phyloP scores from a whole-genome alignment of 2,113 vertebrate species.

The Heterocephalus glaber region DNA sequence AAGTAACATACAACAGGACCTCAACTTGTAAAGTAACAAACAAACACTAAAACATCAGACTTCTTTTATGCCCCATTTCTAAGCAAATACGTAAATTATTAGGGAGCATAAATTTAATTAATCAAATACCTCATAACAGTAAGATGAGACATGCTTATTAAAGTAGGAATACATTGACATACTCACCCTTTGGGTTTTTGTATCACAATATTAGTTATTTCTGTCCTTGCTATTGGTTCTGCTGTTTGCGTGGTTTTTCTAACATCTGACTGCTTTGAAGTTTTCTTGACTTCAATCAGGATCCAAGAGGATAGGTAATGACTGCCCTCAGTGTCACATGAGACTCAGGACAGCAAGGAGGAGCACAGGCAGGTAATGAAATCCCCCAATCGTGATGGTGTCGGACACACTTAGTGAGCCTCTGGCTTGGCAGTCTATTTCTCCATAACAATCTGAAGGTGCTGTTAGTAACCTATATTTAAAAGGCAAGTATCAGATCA shows the following conservation, averaged over 20 bases:
- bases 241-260: not conserved
- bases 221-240: not conserved
- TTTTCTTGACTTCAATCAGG: not conserved
- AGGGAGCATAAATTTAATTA: not conserved
- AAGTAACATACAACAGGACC: not conserved
- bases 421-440: not conserved
- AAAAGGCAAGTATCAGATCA: conserved; percentile 4
- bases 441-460: not conserved
- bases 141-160: not conserved
- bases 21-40: not conserved
- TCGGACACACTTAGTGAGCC: not conserved
- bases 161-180: not conserved
- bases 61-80: not conserved
- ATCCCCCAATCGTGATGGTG: no score
- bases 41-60: not conserved
- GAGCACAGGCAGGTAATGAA: not conserved
- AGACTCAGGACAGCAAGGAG: not conserved
- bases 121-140: not conserved
- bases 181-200: not conserved
- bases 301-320: not conserved
- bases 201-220: not conserved
- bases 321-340: not conserved
- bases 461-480: not conserved
- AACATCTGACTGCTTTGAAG: not conserved
- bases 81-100: not conserved